phyloP scores from a whole-genome alignment of 2,113 vertebrate genomes.

The Pituophis catenifer region DNA sequence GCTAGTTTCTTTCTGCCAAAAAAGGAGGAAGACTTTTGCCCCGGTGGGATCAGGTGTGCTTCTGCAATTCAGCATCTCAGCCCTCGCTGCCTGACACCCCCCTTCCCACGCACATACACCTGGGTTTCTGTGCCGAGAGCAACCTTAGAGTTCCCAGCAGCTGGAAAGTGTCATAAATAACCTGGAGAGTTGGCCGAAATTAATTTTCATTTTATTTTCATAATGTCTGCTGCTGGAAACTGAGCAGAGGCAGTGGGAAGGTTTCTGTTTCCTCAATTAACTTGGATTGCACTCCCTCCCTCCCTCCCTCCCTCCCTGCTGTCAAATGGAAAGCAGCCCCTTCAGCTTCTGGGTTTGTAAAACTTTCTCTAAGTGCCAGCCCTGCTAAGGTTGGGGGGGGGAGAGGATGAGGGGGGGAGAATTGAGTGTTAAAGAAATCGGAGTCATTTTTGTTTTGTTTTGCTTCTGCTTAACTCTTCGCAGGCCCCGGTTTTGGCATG shows the following conservation, averaged over 20 bases:
- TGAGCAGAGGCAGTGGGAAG: slow-evolving; percentile 25
- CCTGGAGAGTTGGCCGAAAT: background rate
- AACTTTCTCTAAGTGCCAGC: slow-evolving; percentile 63
- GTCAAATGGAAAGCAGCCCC: slow-evolving; percentile 51
- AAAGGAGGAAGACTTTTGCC: too few relatives aligned
- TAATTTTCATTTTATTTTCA: slow-evolving; percentile 54
- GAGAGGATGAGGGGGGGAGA: background rate
- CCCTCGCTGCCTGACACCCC: background rate
- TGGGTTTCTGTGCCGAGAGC: background rate
- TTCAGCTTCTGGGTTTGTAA: slow-evolving; percentile 62
- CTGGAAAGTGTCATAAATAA: slow-evolving; percentile 32
- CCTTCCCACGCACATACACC: background rate
- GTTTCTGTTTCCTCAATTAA: slow-evolving; percentile 69
- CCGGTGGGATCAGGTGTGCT: background rate
- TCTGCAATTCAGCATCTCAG: slow-evolving; percentile 12
- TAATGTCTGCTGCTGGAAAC: slow-evolving; percentile 7
- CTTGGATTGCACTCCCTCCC: slow-evolving; percentile 49
- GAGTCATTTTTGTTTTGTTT: slow-evolving; percentile 8
- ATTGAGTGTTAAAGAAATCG: slow-evolving; percentile 52
- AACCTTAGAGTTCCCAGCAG: slow-evolving; percentile 5
- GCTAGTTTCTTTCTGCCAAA: background rate
- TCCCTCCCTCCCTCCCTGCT: slow-evolving; percentile 41
- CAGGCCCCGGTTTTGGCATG: background rate
- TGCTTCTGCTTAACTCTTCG: slow-evolving; percentile 57
- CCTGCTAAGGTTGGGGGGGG: slow-evolving; percentile 48